Conservation (phyloP, 2,888 invertebrate genomes). For the Mongoloraphidia duomilia region DNA sequence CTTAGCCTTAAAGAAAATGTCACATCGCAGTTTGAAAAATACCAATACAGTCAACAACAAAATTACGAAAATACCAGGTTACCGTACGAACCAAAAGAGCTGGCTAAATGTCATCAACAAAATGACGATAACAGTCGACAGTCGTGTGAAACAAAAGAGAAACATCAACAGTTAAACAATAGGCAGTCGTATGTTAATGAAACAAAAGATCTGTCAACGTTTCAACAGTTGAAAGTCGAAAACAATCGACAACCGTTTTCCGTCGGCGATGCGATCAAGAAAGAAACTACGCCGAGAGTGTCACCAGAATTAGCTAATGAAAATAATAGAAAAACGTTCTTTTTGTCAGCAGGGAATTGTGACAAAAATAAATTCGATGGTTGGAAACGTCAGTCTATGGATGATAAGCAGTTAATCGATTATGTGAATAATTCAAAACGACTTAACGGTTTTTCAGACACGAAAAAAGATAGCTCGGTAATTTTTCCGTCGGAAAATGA, state of each 20-base stretch:
- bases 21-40: neutral
- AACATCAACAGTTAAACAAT: slow-evolving; percentile 19
- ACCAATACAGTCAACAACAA: neutral
- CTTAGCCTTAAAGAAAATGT: neutral
- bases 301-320: neutral
- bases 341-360: too few species aligned
- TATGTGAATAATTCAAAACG: too few species aligned
- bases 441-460: too few species aligned
- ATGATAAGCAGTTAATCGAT: too few species aligned
- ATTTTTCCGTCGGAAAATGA: neutral
- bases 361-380: too few species aligned
- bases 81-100: too few species aligned
- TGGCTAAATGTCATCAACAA: neutral
- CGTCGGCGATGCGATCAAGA: slow-evolving; percentile 2
- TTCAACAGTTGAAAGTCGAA: too few species aligned
- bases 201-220: too few species aligned
- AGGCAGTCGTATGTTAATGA: too few species aligned
- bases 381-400: too few species aligned
- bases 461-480: too few species aligned
- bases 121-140: slow-evolving; percentile 28
- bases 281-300: neutral
- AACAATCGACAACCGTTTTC: neutral
- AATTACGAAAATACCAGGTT: neutral
- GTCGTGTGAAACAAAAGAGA: slow-evolving; percentile 15
- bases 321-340: too few species aligned